Evolutionary conservation across 92 coral and sea anemone genomes (phyloP).

Genomic region (Phenganax stokvisi): DNA sequence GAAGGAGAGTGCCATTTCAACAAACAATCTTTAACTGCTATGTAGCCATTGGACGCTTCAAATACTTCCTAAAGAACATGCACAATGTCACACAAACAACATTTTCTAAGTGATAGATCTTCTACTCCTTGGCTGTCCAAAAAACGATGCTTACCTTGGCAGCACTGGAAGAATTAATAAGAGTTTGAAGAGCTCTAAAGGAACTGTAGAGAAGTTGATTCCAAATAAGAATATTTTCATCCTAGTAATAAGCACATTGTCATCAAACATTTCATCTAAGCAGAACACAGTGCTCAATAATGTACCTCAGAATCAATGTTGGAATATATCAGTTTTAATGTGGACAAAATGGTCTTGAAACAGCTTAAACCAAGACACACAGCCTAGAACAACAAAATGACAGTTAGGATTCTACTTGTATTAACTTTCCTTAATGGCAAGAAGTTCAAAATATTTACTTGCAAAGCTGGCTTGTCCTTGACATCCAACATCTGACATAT

Average conservation of each 20-base stretch:
- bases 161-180: conserved; percentile 65
- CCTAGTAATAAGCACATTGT: conserved; percentile 33
- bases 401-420: no score
- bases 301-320: neutral
- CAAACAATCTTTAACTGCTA: conserved; percentile 29
- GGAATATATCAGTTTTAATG: neutral
- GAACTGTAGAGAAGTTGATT: conserved; percentile 61
- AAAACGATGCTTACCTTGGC: conserved; percentile 56
- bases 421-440: neutral
- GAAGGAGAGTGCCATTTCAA: no score
- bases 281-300: neutral
- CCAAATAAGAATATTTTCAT: conserved; percentile 50
- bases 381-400: conserved; percentile 3
- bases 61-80: conserved; percentile 66
- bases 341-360: conserved; percentile 22
- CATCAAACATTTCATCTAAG: neutral
- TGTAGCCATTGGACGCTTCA: conserved; percentile 69
- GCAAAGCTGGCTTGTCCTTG: conserved; percentile 57
- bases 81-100: conserved; percentile 3
- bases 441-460: conserved; percentile 37
- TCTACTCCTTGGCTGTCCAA: neutral
- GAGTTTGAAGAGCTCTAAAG: conserved; percentile 57
- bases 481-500: conserved; percentile 58
- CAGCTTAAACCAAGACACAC: conserved; percentile 39
- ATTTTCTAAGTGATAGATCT: neutral